phyloP scores from a whole-genome alignment of 37 sponge, comb jelly and placozoan species.

The Dysidea cf. avara region DNA sequence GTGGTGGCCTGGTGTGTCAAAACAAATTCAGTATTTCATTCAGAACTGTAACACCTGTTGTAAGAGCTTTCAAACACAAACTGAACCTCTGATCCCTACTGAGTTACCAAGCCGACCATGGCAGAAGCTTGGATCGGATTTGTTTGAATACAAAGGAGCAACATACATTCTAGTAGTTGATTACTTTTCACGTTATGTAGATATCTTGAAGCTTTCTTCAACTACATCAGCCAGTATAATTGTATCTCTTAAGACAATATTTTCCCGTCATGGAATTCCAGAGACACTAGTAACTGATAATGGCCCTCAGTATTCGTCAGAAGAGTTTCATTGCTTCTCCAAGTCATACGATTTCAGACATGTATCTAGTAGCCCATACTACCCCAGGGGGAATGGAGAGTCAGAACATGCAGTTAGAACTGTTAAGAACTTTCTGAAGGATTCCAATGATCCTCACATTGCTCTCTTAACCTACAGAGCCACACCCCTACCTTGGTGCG shows the following conservation, averaged over 20 bases:
- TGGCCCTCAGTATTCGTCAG: slow-evolving; percentile 25
- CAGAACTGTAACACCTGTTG: not conserved
- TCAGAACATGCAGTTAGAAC: slow-evolving; percentile 28
- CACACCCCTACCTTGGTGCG: too few relatives aligned
- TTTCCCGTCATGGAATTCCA: slow-evolving; percentile 25
- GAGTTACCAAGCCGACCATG: slow-evolving; percentile 15
- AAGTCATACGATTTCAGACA: not conserved
- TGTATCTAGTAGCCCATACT: slow-evolving; percentile 13
- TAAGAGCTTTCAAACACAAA: not conserved
- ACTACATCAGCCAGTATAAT: slow-evolving; percentile 19
- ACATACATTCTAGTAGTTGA: slow-evolving; percentile 7
- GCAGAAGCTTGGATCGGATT: slow-evolving; percentile 21
- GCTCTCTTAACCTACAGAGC: slow-evolving; percentile 8
- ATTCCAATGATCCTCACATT: slow-evolving; percentile 11
- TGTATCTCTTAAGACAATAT: slow-evolving; percentile 6
- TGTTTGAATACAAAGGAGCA: too few relatives aligned
- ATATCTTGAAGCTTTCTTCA: slow-evolving; percentile 7
- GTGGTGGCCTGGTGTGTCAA: too few relatives aligned
- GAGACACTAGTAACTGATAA: slow-evolving; percentile 11
- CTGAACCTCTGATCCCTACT: slow-evolving; percentile 17
- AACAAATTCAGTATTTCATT: not conserved
- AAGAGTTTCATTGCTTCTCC: slow-evolving; percentile 11
- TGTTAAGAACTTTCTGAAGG: slow-evolving; percentile 8
- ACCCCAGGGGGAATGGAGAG: slow-evolving; percentile 11
- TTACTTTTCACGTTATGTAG: too few relatives aligned